Evolutionary conservation across 23 tunicate species (phyloP), one percentile per base, ranked within the genome.

Genomic region (Halocynthia aurantium): DNA sequence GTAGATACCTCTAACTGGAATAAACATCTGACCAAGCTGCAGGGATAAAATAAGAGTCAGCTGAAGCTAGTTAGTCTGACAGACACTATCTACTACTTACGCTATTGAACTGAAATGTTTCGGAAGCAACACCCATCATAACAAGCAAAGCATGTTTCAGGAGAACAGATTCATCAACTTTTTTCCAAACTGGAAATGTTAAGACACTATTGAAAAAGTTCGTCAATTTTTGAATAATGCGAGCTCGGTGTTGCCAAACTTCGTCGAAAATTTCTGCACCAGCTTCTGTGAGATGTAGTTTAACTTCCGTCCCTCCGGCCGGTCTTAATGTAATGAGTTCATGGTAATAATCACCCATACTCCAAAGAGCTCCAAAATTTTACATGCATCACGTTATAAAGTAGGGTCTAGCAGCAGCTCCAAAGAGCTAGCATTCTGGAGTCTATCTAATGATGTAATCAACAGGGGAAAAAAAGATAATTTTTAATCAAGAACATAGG

Each of bases 21-120:
- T 31, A 73, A 78, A 92, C 88, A 92, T 80, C 53, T 75, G 83
- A 11, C 84, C 88, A 66, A 86, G 83, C 84, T 81, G 86, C n/a
- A 72, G n/a, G 13, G n/a, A 64, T 19, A 15, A 61, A 76, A 11
- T 49, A 18, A 22, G n/a, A 12, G 10, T 58, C 18, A 61, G n/a
- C 62, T 12, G 2, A 5, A 40, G 15, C 12, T 72, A 64, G 65
- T 11, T 5, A 12, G 52, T 10, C 44, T n/a, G 20, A 49, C 6
- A 80, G 44, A 31, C 44, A 31, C 44, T 31, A 80, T 4, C 18
- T 8, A 18, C 51, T 13, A 76, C 78, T 60, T 17, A 88, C 95
- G 76, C 55, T 69, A 73, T 92, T 84, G 57, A 78, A 83, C 7
- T 79, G 80, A 62, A 77, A 92, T 7, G 85, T 82, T 10, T 92